Evolutionary conservation across 2,113 vertebrate species (phyloP), one percentile per base, ranked within the genome.

Genomic region (Poeciliopsis prolifica): DNA sequence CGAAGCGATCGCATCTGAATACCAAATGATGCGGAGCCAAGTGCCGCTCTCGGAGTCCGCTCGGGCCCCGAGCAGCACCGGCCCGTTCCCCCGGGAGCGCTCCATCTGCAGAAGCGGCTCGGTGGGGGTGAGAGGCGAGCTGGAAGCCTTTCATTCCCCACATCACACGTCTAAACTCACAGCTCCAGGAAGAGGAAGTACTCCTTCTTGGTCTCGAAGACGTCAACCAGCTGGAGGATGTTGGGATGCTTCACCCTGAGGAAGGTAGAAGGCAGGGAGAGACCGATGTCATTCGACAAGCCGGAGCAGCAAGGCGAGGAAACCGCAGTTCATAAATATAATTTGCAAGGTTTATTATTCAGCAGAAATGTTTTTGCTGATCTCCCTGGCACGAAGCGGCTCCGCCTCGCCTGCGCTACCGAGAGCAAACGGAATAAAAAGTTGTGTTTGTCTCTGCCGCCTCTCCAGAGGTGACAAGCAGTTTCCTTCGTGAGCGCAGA

Each of bases 111-210:
- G 61, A 75, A 65, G 26, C 31, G 65, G 79, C 75, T 70, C 33
- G 58, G 42, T 62, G 73, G 70, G 1, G 0, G 42, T n/a, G 73
- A 29, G 65, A 84, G 71, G 79, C 60, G 61, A 71, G 71, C 75
- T 68, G 29, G 42, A 11, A 63, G 31, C 4, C 24, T 33, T 80
- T 64, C 22, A 29, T 78, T 64, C 48, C 42, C 76, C 70, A 42
- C 44, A 44, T 79, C 66, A 84, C 30, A 85, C 68, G 54, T 70
- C 61, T 61, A 51, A 72, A 97, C 98, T 97, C 95, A 99, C 97
- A 99, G 96, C 88, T 99, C 98, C 91, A 99, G 93, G 92, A 99
- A 99, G 84, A 99, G 96, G 93, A 96, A 99, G 91, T 98, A 99
- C 75, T 99, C 97, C 79, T 98, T 99, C 89, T 97, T 96, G 70